Base-by-base conservation (phyloP, 2,888 invertebrate genomes). In the Stratiomys singularior region DNA sequence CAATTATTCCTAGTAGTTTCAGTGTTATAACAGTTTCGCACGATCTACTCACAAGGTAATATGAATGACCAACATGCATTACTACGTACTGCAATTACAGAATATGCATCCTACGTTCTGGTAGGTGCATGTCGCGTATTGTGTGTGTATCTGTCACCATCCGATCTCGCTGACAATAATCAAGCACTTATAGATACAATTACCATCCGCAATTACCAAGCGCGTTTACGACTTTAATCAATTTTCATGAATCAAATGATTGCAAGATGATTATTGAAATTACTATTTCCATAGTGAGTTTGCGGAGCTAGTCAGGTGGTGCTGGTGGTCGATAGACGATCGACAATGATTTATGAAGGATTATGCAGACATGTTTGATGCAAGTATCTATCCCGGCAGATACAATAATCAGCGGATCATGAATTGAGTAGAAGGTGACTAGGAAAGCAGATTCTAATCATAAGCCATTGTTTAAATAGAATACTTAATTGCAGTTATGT, bases 161-260 rank as follows among this genome's bases (percentile, higher is more conserved):
- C 13, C 4, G 60, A 18, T 60, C n/a, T 18, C 7, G 44, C 30
- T 30, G 27, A 18, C 67, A 46, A 13, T 46, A 37, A 37, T 7
- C 37, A 44, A 67, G 44, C 18, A 4, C 28, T n/a, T 30, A 37
- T 37, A 37, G 37, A 37, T 21, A 72, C 72, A 58, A 72, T 56
- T 72, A 30, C 58, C 28, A 21, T 44, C 9, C 13, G 77, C 77
- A 78, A 78, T 78, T 74, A 77, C 78, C 66, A 67, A 47, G 72
- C 47, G 66, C 77, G 67, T 77, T 78, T 77, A 71, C 77, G 47
- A 30, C 63, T 77, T 63, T 79, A 79, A 79, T 79, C 79, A 79
- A 79, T 79, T 79, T 79, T 78, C 79, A 79, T 79, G 79, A 79
- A 79, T 79, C 79, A 79, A 78, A 79, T 77, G 77, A 79, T 77